Conservation (phyloP, 2,888 invertebrate species). For the Dynastes maya region DNA sequence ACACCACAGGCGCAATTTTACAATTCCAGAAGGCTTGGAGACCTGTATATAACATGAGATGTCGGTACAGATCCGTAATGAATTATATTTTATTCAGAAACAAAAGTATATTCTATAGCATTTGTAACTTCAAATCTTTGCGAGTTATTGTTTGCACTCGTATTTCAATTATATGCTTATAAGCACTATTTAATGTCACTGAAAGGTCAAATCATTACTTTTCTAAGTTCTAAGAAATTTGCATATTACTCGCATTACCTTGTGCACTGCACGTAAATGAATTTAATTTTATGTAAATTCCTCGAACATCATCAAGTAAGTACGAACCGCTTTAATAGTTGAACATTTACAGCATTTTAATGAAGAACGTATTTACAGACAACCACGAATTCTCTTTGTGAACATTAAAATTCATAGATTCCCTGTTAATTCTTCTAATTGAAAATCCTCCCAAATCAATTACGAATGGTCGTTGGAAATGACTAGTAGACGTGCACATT, state of each 20-base stretch:
- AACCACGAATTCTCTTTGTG: constrained; percentile 24
- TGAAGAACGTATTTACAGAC: constrained; percentile 27
- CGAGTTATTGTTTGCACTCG: too few relatives aligned
- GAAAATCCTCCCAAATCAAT: constrained; percentile 47
- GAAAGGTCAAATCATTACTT: too few relatives aligned
- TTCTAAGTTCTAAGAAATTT: too few relatives aligned
- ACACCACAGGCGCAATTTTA: too few relatives aligned
- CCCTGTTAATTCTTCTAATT: constrained; percentile 37
- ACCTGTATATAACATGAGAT: too few relatives aligned
- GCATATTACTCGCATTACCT: not conserved
- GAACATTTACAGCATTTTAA: constrained; percentile 24
- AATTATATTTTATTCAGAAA: too few relatives aligned
- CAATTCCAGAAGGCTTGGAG: too few relatives aligned
- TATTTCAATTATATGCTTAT: too few relatives aligned
- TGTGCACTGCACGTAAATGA: constrained; percentile 4
- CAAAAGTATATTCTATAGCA: too few relatives aligned
- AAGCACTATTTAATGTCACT: too few relatives aligned
- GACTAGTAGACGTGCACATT: constrained; percentile 16
- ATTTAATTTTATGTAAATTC: constrained; percentile 21
- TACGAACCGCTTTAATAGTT: constrained; percentile 17
- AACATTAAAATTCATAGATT: constrained; percentile 50
- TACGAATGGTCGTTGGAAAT: constrained; percentile 43
- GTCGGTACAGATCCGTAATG: too few relatives aligned
- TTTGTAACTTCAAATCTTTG: too few relatives aligned
- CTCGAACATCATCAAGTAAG: not conserved